Base-by-base conservation (phyloP, 2,113 vertebrate genomes). In the Sakesphorus luctuosus region DNA sequence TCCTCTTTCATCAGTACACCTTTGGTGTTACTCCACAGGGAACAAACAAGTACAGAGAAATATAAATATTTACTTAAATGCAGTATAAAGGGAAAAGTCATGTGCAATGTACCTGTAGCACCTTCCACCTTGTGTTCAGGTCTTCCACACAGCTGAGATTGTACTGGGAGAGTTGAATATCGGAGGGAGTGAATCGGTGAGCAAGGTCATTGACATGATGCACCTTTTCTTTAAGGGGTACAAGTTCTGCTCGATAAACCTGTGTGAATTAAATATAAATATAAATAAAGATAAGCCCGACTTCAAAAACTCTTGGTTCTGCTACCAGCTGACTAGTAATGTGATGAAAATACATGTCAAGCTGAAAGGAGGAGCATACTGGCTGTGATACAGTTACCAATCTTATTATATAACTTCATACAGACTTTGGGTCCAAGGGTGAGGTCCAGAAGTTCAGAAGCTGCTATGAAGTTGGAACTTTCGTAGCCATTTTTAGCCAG, bases 101-200 rank as follows among this genome's bases (percentile, higher is more conserved):
- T 8, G 52, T 23, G 13, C 59, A 44, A 35, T 62, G 66, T 99
- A 99, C 99, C 98, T 99, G 99, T 18, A 99, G 98, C 96, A 98
- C 97, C 84, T 98, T 99, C 99, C 99, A 99, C 91, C 99, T 98
- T 10, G 97, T 98, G 96, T 99, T 99, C 79, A 99, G 98, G 74
- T 99, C 99, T 87, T 99, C 98, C 23, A 99, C 97, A 67, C 97
- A 98, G 85, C 98, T 99, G 91, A 99, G 97, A 61, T 99, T 99
- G 97, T 98, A 98, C 28, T 97, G 98, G 59, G 99, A 99, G 62
- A 99, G 98, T 20, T 98, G 99, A 91, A 99, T 98, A 76, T 99
- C 98, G 3, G 98, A 78, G 1, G 98, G 98, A 55, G 97, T 87
- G 76, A 99, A 99, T 7, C 97, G 98, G 75, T 98, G 98, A 15